phyloP scores from a whole-genome alignment of 53 echinoderm and acorn worm genomes.

The Echinarachnius parma region DNA sequence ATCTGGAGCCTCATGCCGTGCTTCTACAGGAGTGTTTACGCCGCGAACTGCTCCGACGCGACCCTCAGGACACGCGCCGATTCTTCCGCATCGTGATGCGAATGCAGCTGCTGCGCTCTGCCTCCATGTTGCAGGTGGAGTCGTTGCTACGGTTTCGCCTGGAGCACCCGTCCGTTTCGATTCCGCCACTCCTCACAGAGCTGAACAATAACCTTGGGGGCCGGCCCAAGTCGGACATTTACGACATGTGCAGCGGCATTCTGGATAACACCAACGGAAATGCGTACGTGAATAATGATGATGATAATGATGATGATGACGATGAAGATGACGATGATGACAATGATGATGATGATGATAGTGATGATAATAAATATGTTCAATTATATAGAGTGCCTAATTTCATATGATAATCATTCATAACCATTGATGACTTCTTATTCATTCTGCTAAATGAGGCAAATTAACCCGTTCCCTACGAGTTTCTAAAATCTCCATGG shows the following conservation, averaged over 20 bases:
- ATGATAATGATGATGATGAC: no score
- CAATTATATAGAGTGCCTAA: no score
- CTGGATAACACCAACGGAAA: constrained; percentile 16
- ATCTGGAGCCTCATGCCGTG: constrained; percentile 65
- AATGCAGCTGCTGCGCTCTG: constrained; percentile 88
- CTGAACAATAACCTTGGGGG: constrained; percentile 58
- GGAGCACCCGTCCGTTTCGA: constrained; percentile 58
- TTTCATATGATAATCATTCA: no score
- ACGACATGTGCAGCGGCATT: constrained; percentile 9
- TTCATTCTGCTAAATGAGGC: no score
- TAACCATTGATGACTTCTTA: no score
- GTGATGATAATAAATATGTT: no score
- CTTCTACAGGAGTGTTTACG: constrained; percentile 84
- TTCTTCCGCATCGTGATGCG: constrained; percentile 70
- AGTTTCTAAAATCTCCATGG: no score
- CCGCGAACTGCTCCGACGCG: constrained; percentile 68
- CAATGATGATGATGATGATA: no score
- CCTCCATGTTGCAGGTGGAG: constrained; percentile 84
- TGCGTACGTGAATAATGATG: no score
- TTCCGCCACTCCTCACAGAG: constrained; percentile 79
- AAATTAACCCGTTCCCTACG: no score
- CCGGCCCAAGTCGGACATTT: constrained; percentile 13
- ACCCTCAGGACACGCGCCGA: constrained; percentile 61
- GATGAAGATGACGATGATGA: no score
- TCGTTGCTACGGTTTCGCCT: constrained; percentile 70